These are phyloP conservation scores for Henicopernis longicauda DNA, from an alignment of 2,113 vertebrate genomes.

Conservation along the genomic window DNA sequence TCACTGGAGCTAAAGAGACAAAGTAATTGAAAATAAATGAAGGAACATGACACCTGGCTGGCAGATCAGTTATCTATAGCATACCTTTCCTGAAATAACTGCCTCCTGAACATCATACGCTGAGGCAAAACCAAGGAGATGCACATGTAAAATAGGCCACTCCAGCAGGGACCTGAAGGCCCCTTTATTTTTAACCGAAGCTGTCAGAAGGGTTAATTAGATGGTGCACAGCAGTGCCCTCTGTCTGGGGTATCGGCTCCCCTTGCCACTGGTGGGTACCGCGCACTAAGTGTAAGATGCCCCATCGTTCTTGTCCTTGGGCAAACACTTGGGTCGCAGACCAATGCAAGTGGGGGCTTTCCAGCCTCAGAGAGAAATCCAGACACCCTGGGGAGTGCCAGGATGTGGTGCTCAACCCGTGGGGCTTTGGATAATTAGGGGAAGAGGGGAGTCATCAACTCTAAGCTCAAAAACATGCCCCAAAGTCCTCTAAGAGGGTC, in stretches of 20 bases:
- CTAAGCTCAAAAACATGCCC: background rate
- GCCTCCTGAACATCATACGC: background rate
- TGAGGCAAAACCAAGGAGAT: constrained; percentile 8
- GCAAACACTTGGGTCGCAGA: background rate
- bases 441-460: too few species aligned
- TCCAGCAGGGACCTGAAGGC: constrained; percentile 52
- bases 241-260: background rate
- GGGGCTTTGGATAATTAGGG: background rate
- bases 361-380: background rate
- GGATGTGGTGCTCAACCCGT: background rate
- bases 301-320: background rate
- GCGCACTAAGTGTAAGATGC: rapidly evolving
- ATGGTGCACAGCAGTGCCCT: background rate
- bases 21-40: constrained; percentile 68
- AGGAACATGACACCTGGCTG: constrained; percentile 57
- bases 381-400: background rate
- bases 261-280: background rate
- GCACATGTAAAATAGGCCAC: constrained; percentile 42
- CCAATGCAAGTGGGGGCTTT: rapidly evolving
- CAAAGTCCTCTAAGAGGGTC: background rate
- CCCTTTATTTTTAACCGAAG: constrained; percentile 56
- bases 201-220: constrained; percentile 60
- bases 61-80: constrained; percentile 64
- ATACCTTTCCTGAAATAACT: constrained; percentile 59
- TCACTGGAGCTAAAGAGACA: background rate